Evolutionary conservation across 2,888 invertebrate species (phyloP), one percentile per base, ranked within the genome.

Genomic region (Catocala sponsa): DNA sequence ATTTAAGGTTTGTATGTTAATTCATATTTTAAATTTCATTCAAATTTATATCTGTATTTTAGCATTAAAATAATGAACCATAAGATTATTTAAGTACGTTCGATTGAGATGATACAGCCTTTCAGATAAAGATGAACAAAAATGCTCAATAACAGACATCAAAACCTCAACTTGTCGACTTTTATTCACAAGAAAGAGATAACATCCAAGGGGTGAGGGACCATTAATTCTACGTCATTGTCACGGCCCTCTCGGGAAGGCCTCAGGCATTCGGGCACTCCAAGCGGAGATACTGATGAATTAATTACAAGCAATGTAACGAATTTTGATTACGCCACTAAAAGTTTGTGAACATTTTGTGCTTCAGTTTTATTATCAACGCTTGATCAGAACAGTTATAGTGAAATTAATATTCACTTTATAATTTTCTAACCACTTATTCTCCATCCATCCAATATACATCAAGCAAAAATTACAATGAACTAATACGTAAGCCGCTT

Each of bases 201-300:
- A 76, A 80, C 10, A 32, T 15, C 76, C 9, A 72, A 76, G 69
- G 78, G 74, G 74, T 74, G 72, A 66, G 72, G 65, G 64, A 72
- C 76, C 82, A 84, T 86, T 85, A 85, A 85, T 85, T 83, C 70
- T 63, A 59, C 72, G 79, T 77, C 82, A 78, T 81, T 81, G 81
- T 80, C 73, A 72, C 61, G 47, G 32, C 51, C 48, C 64, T 58
- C 64, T 44, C 25, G 64, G 56, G 66, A 66, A 65, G 55, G 53
- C 62, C 52, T 51, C 15, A 59, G 61, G 62, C 68, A 67, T 69
- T 72, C 69, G 68, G 60, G 69, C 72, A 72, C 74, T 78, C 66
- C 33, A 51, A 68, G 59, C 67, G 54, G 59, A 65, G 73, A 63
- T 65, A 58, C 71, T 72, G 79, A 81, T 74, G 78, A 82, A 80